Conservation (phyloP, 1,140 invertebrate species). For the Drosophila bipectinata region DNA sequence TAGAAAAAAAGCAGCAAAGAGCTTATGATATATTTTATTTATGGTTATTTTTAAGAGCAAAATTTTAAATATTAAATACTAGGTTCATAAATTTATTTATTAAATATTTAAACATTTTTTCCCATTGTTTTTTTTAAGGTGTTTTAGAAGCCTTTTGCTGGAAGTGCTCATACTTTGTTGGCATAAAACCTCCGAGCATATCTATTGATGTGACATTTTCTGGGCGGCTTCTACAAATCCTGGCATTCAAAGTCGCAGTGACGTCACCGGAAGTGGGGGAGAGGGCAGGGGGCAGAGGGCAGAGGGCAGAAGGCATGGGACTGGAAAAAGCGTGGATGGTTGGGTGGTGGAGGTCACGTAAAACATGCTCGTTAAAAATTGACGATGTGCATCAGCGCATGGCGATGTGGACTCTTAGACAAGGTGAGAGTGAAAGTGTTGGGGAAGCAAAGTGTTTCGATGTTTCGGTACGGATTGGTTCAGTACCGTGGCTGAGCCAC, state of each 20-base stretch:
- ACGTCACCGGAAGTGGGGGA: slow-evolving; percentile 43
- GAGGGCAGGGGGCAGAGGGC: background rate
- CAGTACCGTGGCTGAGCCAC: background rate
- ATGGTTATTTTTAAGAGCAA: too few relatives aligned
- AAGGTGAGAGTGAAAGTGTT: slow-evolving; percentile 25
- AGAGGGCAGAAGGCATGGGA: background rate
- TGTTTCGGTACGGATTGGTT: slow-evolving; percentile 10
- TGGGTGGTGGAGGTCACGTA: slow-evolving; percentile 56
- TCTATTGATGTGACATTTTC: slow-evolving; percentile 45
- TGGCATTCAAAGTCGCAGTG: slow-evolving; percentile 20
- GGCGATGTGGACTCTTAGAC: slow-evolving; percentile 54
- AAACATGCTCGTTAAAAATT: slow-evolving; percentile 76
- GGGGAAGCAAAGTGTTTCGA: background rate
- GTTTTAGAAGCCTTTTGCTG: background rate
- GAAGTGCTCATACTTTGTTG: background rate
- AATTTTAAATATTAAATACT: too few relatives aligned
- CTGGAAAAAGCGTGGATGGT: background rate
- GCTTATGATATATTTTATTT: too few relatives aligned
- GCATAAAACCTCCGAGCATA: slow-evolving; percentile 25
- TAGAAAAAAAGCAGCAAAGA: background rate
- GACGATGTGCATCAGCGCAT: slow-evolving; percentile 78
- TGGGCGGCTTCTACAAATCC: slow-evolving; percentile 8
- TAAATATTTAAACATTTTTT: background rate
- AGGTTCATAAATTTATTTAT: background rate
- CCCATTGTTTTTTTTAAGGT: background rate